Base-by-base conservation (phyloP, 2,888 invertebrate genomes). In the Melieria omissa region DNA sequence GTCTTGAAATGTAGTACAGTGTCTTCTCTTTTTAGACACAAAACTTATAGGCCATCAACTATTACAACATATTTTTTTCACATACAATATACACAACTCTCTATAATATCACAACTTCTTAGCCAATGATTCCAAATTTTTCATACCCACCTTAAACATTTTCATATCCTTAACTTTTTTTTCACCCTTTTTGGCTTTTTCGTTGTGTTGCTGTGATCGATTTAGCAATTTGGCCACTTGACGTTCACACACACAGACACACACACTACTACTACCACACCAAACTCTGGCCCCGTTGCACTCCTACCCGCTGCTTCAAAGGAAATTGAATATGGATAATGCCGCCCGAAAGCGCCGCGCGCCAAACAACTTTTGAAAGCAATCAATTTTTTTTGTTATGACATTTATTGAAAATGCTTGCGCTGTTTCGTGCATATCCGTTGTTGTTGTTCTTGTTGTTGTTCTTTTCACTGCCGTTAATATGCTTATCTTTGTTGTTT, bases 361-460 rank as follows among this genome's bases (percentile, higher is more conserved):
- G 41, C 42, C 47, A 6, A 3, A 52, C 52, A 65, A 52, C 42
- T 42, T 52, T 42, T 7, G 57, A 64, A 64, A 47, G 58, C 70
- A 65, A 65, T 65, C 61, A 64, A 63, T 70, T 41, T 66, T 62
- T 71, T 66, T 62, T 16, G 16, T 16, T 66, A 60, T 66, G 71
- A 66, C 66, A 66, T 71, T 71, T 66, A 71, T 71, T 62, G 62
- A 62, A 71, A 47, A 45, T 65, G 8, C 14, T 14, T 57, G 55
- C 29, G 62, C 52, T 12, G 62, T 14, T 16, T 58, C 55, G 45
- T 29, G 16, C 55, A 65, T 55, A 60, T 49, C 14, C 46, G 41
- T 12, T 44, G 44, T 54, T 47, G 44, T 62, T 68, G 12, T 61
- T 42, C 5, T 42, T 44, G 49, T 62, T 61, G 45, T 61, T 47